Conservation (phyloP, 2,797 vertebrate species). For the Anableps anableps region DNA sequence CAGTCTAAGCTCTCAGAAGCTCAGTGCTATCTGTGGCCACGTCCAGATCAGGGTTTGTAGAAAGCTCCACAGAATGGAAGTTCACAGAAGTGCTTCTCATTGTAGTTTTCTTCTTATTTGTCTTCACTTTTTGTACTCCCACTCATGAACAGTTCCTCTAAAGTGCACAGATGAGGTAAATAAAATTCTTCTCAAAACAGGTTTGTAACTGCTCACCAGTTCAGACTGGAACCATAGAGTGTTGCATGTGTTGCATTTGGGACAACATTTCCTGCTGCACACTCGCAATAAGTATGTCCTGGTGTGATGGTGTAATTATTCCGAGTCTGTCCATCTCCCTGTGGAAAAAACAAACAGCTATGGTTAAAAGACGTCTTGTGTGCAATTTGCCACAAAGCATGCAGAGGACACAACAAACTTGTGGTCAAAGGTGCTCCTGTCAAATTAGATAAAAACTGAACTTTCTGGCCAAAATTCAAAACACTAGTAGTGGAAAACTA, state of each 20-base stretch:
- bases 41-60: conserved; percentile 76
- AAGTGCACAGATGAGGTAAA: conserved; percentile 99
- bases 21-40: conserved; percentile 65
- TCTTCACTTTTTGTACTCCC: conserved; percentile 49
- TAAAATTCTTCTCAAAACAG: conserved; percentile 82
- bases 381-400: conserved; percentile 73
- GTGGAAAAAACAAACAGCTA: conserved; percentile 50
- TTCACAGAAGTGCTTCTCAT: conserved; percentile 87
- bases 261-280: conserved; percentile 93
- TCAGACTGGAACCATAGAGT: conserved; percentile 99
- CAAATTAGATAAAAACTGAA: not conserved
- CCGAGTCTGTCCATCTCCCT: conserved; percentile 96
- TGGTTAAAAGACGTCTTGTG: conserved; percentile 16
- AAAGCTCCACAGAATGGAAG: conserved; percentile 84
- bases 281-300: conserved; percentile 93
- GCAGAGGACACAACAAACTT: not conserved
- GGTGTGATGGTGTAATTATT: conserved; percentile 89
- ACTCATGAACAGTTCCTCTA: conserved; percentile 82
- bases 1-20: conserved; percentile 58
- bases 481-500: not conserved
- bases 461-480: not conserved
- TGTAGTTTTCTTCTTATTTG: conserved; percentile 20
- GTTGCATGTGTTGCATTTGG: conserved; percentile 98
- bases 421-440: not conserved
- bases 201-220: conserved; percentile 69